phyloP scores from a whole-genome alignment of 2,797 vertebrate genomes.

The Melanotaenia nigrans region DNA sequence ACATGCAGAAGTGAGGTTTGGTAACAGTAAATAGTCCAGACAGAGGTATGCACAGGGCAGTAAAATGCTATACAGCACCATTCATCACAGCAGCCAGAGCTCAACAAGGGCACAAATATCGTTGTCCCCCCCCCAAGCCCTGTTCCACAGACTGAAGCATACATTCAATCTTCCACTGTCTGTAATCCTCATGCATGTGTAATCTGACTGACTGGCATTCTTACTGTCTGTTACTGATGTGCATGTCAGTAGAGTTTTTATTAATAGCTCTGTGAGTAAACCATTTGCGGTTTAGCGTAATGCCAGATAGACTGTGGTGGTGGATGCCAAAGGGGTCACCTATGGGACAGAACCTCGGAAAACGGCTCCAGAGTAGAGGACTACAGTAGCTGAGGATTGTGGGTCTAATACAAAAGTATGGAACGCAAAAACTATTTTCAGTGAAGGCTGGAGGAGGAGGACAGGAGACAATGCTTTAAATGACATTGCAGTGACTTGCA shows the following conservation, averaged over 20 bases:
- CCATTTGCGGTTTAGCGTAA: slow-evolving; percentile 70
- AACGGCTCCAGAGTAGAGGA: slow-evolving; percentile 22
- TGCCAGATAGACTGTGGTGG: slow-evolving; percentile 43
- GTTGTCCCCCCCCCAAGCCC: slow-evolving; percentile 12
- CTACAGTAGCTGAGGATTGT: slow-evolving; percentile 49
- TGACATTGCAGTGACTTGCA: slow-evolving; percentile 12
- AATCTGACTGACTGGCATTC: slow-evolving; percentile 37
- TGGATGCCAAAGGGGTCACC: slow-evolving; percentile 60
- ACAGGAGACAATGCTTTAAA: slow-evolving; percentile 10
- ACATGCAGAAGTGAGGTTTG: slow-evolving; percentile 60
- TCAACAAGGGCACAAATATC: slow-evolving; percentile 60
- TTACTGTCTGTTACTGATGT: slow-evolving; percentile 39
- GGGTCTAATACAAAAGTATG: neutral
- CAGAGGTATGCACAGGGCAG: slow-evolving; percentile 64
- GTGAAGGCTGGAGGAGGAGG: slow-evolving; percentile 5
- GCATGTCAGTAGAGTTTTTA: slow-evolving; percentile 59
- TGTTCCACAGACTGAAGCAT: slow-evolving; percentile 56
- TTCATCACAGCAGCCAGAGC: slow-evolving; percentile 68
- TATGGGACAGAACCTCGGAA: slow-evolving; percentile 40
- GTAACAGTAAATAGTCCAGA: slow-evolving; percentile 72
- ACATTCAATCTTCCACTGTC: slow-evolving; percentile 35
- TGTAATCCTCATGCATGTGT: slow-evolving; percentile 47
- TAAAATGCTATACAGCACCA: slow-evolving; percentile 64
- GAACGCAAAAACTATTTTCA: slow-evolving; percentile 13
- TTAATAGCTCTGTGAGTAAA: slow-evolving; percentile 77